Base-by-base conservation (phyloP, 2,797 vertebrate species). In the Phrynocephalus forsythii region DNA sequence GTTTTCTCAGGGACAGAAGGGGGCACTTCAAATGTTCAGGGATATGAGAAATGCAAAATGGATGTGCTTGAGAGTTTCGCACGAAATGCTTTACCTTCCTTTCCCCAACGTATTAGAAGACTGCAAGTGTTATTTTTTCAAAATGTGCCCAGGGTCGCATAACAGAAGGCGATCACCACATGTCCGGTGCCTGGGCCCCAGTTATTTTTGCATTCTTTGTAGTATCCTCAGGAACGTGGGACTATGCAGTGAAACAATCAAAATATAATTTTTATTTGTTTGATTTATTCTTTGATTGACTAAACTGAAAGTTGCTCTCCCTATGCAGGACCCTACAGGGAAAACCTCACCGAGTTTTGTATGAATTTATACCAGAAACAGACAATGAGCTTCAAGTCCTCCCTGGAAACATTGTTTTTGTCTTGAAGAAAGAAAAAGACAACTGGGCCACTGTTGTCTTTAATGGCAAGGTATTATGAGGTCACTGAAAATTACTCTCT, bases 371-470 rank as follows among this genome's bases (percentile, higher is more conserved):
- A 75, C 98, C 99, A 0, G 98, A 98, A 96, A 99, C 98, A 0
- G 75, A 91, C 0, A 97, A 98, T 82, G 99, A 99, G 95, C 93
- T 99, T 91, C 97, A 97, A 10, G 98, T 99, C 30, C 97, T 98
- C 93, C 98, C 98, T 0, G 99, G 99, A 28, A 99, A 99, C 88
- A 97, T 99, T 1, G 99, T 99, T 92, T 99, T 99, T 92, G 98
- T 99, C 73, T 95, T 99, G 94, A 97, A 98, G 94, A 99, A 97
- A 89, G 98, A 97, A 52, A 93, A 94, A 0, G 99, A 99, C 94
- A 99, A 99, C 93, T 99, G 99, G 99, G 99, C 98, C 0, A 98
- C 97, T 0, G 98, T 99, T 91, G 92, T 99, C 93, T 99, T 99
- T 95, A 99, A 99, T 0, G 98, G 97, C 91, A 97, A 99, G 97